phyloP scores from a whole-genome alignment of 2,797 vertebrate genomes.

The Paratrypauchen microcephalus region DNA sequence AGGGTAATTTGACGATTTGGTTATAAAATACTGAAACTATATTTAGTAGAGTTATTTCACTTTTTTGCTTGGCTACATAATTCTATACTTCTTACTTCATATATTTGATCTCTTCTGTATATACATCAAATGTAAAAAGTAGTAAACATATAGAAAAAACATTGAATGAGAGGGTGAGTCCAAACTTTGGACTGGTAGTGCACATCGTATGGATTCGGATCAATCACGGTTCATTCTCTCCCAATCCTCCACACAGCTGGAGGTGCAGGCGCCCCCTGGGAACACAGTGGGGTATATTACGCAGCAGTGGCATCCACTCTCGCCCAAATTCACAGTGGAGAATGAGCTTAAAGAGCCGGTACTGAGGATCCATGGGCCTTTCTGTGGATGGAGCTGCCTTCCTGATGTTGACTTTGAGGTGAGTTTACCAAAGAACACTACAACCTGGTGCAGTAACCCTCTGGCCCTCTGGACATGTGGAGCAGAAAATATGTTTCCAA shows the following conservation, averaged over 20 bases:
- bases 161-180: no score
- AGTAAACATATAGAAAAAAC: no score
- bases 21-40: no score
- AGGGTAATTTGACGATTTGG: no score
- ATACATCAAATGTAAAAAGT: no score
- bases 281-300: constrained; percentile 84
- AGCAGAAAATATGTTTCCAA: constrained; percentile 56
- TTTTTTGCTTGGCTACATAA: no score
- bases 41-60: no score
- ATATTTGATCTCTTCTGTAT: no score
- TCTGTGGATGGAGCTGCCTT: constrained; percentile 86
- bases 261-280: constrained; percentile 90
- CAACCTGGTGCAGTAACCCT: constrained; percentile 26
- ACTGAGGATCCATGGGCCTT: constrained; percentile 86
- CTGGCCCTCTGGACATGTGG: constrained; percentile 20
- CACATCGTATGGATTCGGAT: constrained; percentile 20
- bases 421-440: constrained; percentile 48
- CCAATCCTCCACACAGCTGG: constrained; percentile 76
- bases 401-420: constrained; percentile 93
- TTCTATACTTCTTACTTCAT: no score
- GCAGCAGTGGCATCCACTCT: constrained; percentile 88
- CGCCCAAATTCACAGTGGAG: constrained; percentile 86
- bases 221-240: constrained; percentile 25
- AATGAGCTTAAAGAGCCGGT: constrained; percentile 80
- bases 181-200: background rate